Evolutionary conservation across 2,888 invertebrate genomes (phyloP).

Genomic region (Sturmia bella): DNA sequence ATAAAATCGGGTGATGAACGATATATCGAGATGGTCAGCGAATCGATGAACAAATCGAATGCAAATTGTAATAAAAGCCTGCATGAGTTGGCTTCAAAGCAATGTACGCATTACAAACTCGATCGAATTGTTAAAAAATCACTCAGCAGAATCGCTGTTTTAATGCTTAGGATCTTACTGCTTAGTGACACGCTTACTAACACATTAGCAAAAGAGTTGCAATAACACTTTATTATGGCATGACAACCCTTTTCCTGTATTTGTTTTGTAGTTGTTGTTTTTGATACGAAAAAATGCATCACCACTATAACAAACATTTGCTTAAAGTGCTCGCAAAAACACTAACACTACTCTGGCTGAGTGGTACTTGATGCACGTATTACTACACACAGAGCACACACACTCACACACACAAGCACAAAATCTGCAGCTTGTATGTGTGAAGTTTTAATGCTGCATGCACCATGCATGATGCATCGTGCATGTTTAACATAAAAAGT

Average conservation of each 20-base stretch:
- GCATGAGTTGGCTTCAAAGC: too few species aligned
- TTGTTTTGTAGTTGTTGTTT: constrained; percentile 40
- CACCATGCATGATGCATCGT: constrained; percentile 44
- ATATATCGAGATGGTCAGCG: too few species aligned
- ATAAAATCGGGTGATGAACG: too few species aligned
- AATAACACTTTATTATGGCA: constrained; percentile 63
- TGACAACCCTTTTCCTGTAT: constrained; percentile 68
- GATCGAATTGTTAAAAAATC: too few species aligned
- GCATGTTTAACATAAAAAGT: constrained; percentile 19
- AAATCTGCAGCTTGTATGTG: constrained; percentile 55
- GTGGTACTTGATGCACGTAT: constrained; percentile 37
- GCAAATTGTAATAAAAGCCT: too few species aligned
- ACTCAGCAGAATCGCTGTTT: too few species aligned
- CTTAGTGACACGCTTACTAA: constrained; percentile 19
- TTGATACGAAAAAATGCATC: constrained; percentile 57
- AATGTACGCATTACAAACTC: too few species aligned
- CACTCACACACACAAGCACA: neutral
- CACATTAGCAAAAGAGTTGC: constrained; percentile 30
- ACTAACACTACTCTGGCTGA: neutral
- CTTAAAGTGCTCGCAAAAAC: neutral
- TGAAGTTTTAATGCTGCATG: constrained; percentile 38
- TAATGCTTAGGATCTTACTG: constrained; percentile 8
- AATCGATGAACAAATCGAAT: too few species aligned
- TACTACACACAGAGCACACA: too few species aligned
- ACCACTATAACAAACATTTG: constrained; percentile 35